Evolutionary conservation across 1,140 invertebrate species (phyloP).

Genomic region (Ceratosolen fusciceps): DNA sequence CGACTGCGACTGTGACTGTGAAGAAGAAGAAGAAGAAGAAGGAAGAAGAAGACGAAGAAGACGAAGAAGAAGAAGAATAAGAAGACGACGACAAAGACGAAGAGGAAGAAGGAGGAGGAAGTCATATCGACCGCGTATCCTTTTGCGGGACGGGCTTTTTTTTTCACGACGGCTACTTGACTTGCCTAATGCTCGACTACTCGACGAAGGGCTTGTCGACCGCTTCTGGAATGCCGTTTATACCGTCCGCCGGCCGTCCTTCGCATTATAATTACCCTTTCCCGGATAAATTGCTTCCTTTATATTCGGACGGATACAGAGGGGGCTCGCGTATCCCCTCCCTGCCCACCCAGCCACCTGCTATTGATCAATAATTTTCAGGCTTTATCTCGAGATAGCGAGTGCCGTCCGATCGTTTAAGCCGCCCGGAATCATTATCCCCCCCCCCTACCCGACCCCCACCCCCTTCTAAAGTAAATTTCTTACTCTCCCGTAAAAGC

Average conservation of each 20-base stretch:
- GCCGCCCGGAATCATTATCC: no score
- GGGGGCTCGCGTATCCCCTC: no score
- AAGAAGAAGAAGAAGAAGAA: background rate
- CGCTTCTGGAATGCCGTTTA: constrained; percentile 4
- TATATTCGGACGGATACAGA: background rate
- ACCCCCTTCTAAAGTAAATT: no score
- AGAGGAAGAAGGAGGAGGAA: background rate
- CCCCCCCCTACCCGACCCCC: no score
- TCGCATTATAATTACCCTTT: background rate
- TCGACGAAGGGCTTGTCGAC: background rate
- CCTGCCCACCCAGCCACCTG: no score
- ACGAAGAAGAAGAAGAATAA: background rate
- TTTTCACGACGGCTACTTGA: constrained; percentile 15
- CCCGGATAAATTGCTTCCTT: background rate
- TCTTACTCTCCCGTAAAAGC: no score
- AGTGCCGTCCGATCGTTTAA: no score
- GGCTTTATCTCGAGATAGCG: no score
- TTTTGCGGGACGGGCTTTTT: constrained; percentile 16
- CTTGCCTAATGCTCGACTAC: background rate
- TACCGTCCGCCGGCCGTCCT: background rate
- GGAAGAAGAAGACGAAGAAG: background rate
- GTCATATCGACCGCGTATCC: constrained; percentile 35
- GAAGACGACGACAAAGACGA: background rate
- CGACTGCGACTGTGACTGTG: no score
- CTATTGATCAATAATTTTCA: no score